Evolutionary conservation across 2,113 vertebrate species (phyloP).

Genomic region (Isurus oxyrinchus): DNA sequence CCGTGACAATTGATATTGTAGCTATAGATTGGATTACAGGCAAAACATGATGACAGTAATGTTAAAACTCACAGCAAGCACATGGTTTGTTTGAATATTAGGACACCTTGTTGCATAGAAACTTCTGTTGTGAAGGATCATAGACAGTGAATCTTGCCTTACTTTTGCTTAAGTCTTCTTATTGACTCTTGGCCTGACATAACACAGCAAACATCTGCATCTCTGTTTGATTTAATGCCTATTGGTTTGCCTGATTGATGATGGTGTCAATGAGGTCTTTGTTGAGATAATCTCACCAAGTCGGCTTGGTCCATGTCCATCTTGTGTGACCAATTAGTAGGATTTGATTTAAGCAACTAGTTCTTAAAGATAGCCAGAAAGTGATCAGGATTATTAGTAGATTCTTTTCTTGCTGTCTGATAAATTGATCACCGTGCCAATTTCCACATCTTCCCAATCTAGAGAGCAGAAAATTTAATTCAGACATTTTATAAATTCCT

Average conservation of each 20-base stretch:
- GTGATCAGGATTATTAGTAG: not conserved
- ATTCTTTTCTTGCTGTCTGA: not conserved
- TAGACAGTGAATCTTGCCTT: not conserved
- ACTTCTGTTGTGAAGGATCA: not conserved
- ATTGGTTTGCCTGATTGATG: not conserved
- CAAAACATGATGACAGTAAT: not conserved
- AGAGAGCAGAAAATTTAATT: not conserved
- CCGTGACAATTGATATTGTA: not conserved
- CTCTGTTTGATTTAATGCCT: not conserved
- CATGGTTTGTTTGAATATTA: not conserved
- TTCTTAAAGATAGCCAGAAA: not conserved
- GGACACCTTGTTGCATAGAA: not conserved
- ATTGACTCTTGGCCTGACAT: not conserved
- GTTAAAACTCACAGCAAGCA: not conserved
- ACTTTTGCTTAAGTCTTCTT: not conserved
- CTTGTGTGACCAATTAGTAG: not conserved
- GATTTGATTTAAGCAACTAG: not conserved
- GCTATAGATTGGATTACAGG: not conserved
- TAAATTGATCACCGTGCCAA: not conserved
- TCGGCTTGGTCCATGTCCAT: not conserved
- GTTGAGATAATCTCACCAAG: constrained; percentile 4
- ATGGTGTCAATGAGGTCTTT: constrained; percentile 13
- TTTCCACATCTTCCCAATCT: not conserved
- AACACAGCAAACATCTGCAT: not conserved
- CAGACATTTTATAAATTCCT: not conserved